These are phyloP conservation scores for Tortrix viridana DNA, from an alignment of 2,888 invertebrate species.

Conservation along the genomic window DNA sequence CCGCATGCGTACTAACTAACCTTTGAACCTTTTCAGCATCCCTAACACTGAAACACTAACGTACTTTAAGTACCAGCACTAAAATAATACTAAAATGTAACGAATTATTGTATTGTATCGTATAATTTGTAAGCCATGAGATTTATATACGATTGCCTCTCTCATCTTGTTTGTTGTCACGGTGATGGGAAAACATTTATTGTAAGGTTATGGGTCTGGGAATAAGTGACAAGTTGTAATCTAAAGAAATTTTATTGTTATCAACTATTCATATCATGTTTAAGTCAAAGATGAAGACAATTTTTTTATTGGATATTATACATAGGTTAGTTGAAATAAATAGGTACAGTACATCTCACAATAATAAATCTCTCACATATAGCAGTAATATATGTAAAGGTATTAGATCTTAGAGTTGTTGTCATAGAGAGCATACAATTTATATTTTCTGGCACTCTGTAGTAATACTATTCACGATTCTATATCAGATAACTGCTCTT, in stretches of 20 bases:
- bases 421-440: constrained; percentile 49
- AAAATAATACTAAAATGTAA: constrained; percentile 42
- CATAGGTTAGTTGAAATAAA: constrained; percentile 1
- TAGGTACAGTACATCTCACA: constrained; percentile 4
- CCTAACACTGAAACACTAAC: constrained; percentile 72
- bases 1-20: constrained; percentile 81
- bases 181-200: constrained; percentile 51
- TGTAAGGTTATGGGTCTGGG: constrained; percentile 47
- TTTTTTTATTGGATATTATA: constrained; percentile 10
- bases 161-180: constrained; percentile 59
- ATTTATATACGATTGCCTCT: constrained; percentile 52
- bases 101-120: constrained; percentile 37
- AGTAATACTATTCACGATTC: constrained; percentile 43
- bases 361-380: constrained; percentile 9
- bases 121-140: constrained; percentile 38
- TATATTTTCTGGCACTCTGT: constrained; percentile 57
- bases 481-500: constrained; percentile 42
- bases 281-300: constrained; percentile 10
- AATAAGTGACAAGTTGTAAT: constrained; percentile 3
- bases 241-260: constrained; percentile 1
- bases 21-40: constrained; percentile 81
- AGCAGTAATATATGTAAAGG: constrained; percentile 34
- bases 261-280: not conserved
- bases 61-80: constrained; percentile 52
- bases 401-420: constrained; percentile 41